phyloP scores from a whole-genome alignment of 2,888 invertebrate species.

The Ypsolopha scabrella region DNA sequence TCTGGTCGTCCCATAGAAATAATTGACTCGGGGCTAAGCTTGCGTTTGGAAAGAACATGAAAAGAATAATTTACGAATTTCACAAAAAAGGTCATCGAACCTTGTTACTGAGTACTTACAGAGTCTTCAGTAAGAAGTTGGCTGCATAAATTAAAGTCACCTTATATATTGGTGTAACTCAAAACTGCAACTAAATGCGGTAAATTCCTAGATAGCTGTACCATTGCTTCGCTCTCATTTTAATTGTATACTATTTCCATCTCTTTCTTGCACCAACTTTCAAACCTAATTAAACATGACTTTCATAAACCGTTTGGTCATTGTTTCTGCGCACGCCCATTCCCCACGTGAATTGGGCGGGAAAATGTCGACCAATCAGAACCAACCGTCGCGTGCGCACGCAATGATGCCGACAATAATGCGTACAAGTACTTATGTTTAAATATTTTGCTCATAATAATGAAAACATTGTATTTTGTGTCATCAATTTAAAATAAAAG shows the following conservation, averaged over 20 bases:
- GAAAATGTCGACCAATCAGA: slow-evolving; percentile 35
- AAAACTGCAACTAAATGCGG: neutral
- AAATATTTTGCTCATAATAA: too few relatives aligned
- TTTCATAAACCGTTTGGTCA: slow-evolving; percentile 3
- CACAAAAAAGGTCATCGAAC: too few relatives aligned
- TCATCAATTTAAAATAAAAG: too few relatives aligned
- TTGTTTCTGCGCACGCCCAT: slow-evolving; percentile 16
- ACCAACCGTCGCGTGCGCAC: slow-evolving; percentile 15
- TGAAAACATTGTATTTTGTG: too few relatives aligned
- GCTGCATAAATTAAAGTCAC: too few relatives aligned
- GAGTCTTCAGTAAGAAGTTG: too few relatives aligned
- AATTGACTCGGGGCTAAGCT: too few relatives aligned
- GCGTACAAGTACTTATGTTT: neutral
- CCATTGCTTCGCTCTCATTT: neutral
- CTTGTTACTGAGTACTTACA: too few relatives aligned
- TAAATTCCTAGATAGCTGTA: neutral
- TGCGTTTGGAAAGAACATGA: too few relatives aligned
- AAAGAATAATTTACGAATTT: too few relatives aligned
- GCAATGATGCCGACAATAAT: neutral
- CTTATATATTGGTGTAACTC: neutral
- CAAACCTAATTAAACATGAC: slow-evolving; percentile 1
- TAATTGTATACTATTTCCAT: neutral
- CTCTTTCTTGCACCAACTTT: neutral
- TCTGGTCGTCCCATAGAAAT: too few relatives aligned
- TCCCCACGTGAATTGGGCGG: slow-evolving; percentile 32